Percentiles rank a stretch among this genome's conserved stretches.
Evolutionary conservation across 92 coral and sea anemone genomes (phyloP).

Genomic region (Palythoa caribaeorum): DNA sequence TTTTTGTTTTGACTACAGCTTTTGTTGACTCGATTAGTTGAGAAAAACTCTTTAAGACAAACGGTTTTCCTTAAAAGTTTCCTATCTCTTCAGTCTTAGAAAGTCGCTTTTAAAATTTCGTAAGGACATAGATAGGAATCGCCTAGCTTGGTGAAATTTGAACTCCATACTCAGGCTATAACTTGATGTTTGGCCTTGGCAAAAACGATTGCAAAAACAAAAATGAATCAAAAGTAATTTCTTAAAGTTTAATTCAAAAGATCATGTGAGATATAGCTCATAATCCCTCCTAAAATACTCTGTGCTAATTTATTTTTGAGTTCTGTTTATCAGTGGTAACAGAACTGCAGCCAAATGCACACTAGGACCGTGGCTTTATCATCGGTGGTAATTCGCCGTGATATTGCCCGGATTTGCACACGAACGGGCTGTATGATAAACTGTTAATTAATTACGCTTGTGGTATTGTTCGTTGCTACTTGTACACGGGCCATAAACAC

Average conservation of each 20-base stretch:
- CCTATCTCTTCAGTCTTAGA: neutral
- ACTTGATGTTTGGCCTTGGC: neutral
- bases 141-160: neutral
- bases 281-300: slow-evolving; percentile 18
- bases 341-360: neutral
- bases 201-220: neutral
- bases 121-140: no score
- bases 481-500: slow-evolving; percentile 47
- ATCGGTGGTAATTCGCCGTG: slow-evolving; percentile 1
- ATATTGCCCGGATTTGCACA: slow-evolving; percentile 27
- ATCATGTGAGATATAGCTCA: neutral
- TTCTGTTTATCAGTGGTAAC: slow-evolving; percentile 20
- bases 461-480: slow-evolving; percentile 14
- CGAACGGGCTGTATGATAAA: slow-evolving; percentile 24
- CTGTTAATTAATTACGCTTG: slow-evolving; percentile 40
- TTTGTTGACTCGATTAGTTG: slow-evolving; percentile 57
- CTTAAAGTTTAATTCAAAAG: neutral
- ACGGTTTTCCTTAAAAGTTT: slow-evolving; percentile 12
- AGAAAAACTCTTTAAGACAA: slow-evolving; percentile 51
- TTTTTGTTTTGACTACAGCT: slow-evolving; percentile 70
- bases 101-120: no score
- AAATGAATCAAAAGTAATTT: neutral
- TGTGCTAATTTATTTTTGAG: neutral
- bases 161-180: neutral
- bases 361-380: neutral